Evolutionary conservation across 2,797 vertebrate species (phyloP).

Genomic region (Peromyscus eremicus): DNA sequence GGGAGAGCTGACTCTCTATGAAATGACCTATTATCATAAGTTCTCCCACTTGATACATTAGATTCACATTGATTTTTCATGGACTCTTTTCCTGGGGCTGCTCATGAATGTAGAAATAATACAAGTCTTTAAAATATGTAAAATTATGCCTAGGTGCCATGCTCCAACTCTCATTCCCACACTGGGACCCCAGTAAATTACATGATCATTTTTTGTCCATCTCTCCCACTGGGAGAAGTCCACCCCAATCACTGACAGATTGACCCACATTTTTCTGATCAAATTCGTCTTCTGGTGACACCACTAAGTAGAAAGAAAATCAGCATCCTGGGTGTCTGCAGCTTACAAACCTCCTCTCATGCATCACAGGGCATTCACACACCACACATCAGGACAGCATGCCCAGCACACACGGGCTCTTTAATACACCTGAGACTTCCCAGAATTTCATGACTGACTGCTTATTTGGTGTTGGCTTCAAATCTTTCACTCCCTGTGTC

Average conservation of each 20-base stretch:
- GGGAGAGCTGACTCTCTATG: neutral
- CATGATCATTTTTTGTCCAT: conserved; percentile 67
- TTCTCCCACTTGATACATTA: conserved; percentile 64
- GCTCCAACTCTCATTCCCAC: conserved; percentile 50
- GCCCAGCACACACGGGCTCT: neutral
- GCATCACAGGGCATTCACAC: neutral
- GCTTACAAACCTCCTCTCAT: neutral
- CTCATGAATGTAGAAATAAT: conserved; percentile 79
- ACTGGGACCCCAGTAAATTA: conserved; percentile 72
- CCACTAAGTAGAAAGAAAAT: conserved; percentile 57
- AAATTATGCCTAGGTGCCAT: conserved; percentile 77
- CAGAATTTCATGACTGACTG: neutral
- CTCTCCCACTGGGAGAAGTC: conserved; percentile 61
- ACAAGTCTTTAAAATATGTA: conserved; percentile 80
- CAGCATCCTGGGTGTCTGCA: conserved; percentile 6
- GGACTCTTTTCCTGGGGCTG: conserved; percentile 62
- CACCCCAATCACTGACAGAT: conserved; percentile 61
- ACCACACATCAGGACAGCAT: neutral
- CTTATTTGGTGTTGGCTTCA: neutral
- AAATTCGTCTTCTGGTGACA: conserved; percentile 71
- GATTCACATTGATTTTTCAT: conserved; percentile 79
- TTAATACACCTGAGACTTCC: neutral
- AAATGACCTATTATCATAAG: conserved; percentile 65
- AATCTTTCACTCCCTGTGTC: neutral
- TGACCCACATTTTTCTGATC: conserved; percentile 76